Evolutionary conservation across 2,888 invertebrate species (phyloP).

Genomic region (Tachystola acroxantha): DNA sequence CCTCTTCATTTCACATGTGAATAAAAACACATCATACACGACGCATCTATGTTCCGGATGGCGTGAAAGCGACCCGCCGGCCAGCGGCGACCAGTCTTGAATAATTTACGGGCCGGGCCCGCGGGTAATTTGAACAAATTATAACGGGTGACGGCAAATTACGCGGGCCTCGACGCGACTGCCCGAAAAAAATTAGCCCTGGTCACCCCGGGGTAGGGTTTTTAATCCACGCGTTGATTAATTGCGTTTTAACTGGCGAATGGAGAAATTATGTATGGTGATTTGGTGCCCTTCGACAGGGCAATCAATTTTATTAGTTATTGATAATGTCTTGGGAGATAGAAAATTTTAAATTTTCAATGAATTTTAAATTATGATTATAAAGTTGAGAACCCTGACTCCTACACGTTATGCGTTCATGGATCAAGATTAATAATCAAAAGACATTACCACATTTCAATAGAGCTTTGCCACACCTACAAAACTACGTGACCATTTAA

Average conservation of each 20-base stretch:
- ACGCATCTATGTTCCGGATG: not conserved
- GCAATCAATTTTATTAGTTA: not conserved
- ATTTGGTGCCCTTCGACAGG: not conserved
- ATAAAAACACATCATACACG: not conserved
- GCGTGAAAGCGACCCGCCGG: constrained; percentile 18
- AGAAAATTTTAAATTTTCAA: no score
- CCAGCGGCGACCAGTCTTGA: constrained; percentile 26
- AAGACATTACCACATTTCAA: no score
- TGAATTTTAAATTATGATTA: no score
- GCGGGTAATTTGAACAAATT: constrained; percentile 46
- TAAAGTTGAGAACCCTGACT: no score
- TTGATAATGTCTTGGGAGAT: no score
- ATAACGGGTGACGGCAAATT: constrained; percentile 33
- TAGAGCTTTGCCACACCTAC: no score
- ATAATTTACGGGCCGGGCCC: constrained; percentile 27
- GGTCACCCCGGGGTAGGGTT: not conserved
- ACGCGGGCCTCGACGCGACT: constrained; percentile 10
- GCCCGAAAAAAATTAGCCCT: constrained; percentile 12
- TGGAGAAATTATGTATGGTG: constrained; percentile 2
- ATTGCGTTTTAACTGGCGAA: constrained; percentile 8
- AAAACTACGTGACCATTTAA: no score
- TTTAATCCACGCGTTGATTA: constrained; percentile 9
- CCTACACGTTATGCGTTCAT: no score
- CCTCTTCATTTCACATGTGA: no score
- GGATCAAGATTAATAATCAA: no score